These are phyloP conservation scores for Trissolcus brochymenae DNA, from an alignment of 2,888 invertebrate species.

Conservation along the genomic window DNA sequence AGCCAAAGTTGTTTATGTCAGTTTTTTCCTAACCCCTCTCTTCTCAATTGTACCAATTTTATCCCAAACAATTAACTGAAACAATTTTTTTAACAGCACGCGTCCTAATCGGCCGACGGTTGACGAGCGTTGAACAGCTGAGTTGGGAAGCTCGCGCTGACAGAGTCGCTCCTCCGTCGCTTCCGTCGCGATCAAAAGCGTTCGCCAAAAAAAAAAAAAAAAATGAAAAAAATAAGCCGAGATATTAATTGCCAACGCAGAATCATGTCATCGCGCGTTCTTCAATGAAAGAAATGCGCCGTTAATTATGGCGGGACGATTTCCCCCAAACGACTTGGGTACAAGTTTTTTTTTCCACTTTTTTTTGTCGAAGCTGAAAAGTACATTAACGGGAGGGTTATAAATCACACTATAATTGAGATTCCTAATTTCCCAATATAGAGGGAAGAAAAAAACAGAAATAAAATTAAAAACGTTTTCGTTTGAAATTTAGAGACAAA, in stretches of 20 bases:
- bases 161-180: conserved; percentile 39
- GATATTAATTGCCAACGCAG: conserved; percentile 39
- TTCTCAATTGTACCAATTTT: too few relatives aligned
- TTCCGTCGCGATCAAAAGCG: conserved; percentile 51
- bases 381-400: conserved; percentile 17
- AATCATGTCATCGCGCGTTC: conserved; percentile 13
- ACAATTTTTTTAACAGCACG: not conserved
- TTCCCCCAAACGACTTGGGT: conserved; percentile 4
- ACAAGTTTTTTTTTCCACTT: conserved; percentile 18
- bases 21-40: too few relatives aligned
- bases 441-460: too few relatives aligned
- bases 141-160: conserved; percentile 63
- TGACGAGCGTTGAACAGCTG: conserved; percentile 72
- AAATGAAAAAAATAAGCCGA: conserved; percentile 23
- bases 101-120: conserved; percentile 46
- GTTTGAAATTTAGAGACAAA: too few relatives aligned
- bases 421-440: conserved; percentile 9
- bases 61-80: too few relatives aligned
- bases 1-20: not conserved
- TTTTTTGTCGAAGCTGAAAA: conserved; percentile 9
- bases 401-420: conserved; percentile 29
- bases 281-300: conserved; percentile 17
- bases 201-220: conserved; percentile 20
- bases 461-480: too few relatives aligned
- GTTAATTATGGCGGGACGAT: conserved; percentile 29